phyloP scores from a whole-genome alignment of 2,113 vertebrate species.

The Strigops habroptila region DNA sequence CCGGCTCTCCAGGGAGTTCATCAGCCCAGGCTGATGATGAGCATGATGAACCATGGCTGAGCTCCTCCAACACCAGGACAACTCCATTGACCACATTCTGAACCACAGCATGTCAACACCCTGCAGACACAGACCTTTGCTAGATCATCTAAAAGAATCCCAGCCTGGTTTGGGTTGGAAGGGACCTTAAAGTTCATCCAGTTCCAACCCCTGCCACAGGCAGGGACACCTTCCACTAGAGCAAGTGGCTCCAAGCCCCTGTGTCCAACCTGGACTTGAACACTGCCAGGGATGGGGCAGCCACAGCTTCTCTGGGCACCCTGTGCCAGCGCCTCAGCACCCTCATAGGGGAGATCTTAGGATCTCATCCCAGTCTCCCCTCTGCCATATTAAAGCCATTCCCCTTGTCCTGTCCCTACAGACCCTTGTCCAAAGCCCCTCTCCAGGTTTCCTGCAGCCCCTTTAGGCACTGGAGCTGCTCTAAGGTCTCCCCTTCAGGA shows the following conservation, averaged over 20 bases:
- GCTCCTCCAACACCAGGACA: not conserved
- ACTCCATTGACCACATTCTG: not conserved
- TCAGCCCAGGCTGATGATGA: not conserved
- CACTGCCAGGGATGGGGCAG: not conserved
- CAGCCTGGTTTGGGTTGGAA: not conserved
- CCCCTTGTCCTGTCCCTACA: too few relatives aligned
- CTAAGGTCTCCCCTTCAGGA: too few relatives aligned
- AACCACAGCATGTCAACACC: rapidly evolving
- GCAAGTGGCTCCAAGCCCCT: not conserved
- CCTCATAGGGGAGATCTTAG: too few relatives aligned
- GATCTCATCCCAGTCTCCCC: too few relatives aligned
- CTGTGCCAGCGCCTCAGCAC: too few relatives aligned
- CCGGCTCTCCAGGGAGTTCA: not conserved
- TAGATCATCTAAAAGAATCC: not conserved
- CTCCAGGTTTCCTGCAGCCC: too few relatives aligned
- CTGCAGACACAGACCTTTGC: not conserved
- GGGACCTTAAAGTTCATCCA: not conserved
- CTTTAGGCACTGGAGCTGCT: too few relatives aligned
- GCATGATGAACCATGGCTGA: rapidly evolving
- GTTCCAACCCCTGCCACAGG: not conserved
- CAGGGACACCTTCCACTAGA: not conserved
- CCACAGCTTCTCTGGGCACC: too few relatives aligned
- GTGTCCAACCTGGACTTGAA: not conserved
- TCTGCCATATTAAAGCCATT: too few relatives aligned
- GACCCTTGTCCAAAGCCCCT: too few relatives aligned